phyloP scores from a whole-genome alignment of 2,113 vertebrate species.

The Strix uralensis region DNA sequence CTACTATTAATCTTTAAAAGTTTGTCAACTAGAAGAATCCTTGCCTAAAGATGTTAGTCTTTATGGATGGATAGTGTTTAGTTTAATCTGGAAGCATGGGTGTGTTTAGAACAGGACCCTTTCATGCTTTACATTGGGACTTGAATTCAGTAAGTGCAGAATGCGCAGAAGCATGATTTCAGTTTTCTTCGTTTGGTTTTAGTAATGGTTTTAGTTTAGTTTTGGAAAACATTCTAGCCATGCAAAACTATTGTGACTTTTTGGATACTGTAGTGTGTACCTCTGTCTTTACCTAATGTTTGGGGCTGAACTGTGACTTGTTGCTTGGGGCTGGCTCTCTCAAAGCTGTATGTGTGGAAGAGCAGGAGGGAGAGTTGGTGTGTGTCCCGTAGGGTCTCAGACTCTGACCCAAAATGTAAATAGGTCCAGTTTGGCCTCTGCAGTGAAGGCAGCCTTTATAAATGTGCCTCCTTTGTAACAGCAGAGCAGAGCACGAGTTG shows the following conservation, averaged over 20 bases:
- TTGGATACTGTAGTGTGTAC: fast-evolving
- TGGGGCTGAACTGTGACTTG: background rate
- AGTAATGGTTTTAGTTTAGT: background rate
- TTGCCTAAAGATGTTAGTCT: background rate
- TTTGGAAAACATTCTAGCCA: background rate
- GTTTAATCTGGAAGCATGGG: background rate
- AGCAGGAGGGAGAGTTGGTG: background rate
- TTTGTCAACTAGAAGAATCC: background rate
- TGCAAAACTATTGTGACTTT: background rate
- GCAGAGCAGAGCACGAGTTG: background rate
- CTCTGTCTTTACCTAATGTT: background rate
- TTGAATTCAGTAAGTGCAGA: background rate
- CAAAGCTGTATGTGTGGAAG: background rate
- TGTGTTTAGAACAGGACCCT: background rate
- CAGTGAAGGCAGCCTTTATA: background rate
- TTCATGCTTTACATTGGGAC: background rate
- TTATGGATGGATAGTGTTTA: background rate
- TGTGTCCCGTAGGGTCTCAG: background rate
- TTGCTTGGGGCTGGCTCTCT: background rate
- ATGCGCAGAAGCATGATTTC: background rate
- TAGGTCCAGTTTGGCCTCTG: background rate
- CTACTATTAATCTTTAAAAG: background rate
- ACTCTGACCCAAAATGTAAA: background rate
- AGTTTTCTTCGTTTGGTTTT: background rate
- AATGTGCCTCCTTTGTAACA: background rate